Evolutionary conservation across 2,797 vertebrate species (phyloP).

Genomic region (Brachyrhaphis roseni): DNA sequence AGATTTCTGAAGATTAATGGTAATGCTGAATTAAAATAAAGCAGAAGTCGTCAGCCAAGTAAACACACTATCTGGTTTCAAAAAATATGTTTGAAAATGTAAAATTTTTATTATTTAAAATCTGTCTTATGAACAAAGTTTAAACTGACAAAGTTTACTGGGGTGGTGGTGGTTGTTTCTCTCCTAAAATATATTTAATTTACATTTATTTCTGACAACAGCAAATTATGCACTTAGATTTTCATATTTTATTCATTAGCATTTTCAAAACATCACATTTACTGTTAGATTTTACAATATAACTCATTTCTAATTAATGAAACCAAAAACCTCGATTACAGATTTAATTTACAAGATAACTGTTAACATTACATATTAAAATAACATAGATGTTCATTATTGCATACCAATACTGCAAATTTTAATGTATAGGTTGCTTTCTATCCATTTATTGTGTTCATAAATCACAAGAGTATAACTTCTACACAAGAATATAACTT

Average conservation of each 20-base stretch:
- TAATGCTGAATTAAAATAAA: neutral
- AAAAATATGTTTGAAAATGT: neutral
- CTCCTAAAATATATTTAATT: neutral
- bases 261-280: slow-evolving; percentile 6
- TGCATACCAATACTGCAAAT: neutral
- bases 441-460: neutral
- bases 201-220: neutral
- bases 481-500: neutral
- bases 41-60: neutral
- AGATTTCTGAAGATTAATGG: neutral
- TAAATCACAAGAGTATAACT: neutral
- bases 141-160: neutral
- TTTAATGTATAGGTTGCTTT: neutral
- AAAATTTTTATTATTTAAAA: neutral
- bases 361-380: neutral
- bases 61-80: neutral
- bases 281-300: neutral
- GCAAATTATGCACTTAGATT: neutral
- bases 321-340: neutral
- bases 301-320: neutral
- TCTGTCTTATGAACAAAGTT: neutral
- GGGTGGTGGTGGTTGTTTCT: neutral
- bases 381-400: no score
- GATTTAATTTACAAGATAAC: neutral
- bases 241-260: neutral